These are phyloP conservation scores for Pyrochroa serraticornis DNA, from an alignment of 2,888 invertebrate species.

Conservation along the genomic window DNA sequence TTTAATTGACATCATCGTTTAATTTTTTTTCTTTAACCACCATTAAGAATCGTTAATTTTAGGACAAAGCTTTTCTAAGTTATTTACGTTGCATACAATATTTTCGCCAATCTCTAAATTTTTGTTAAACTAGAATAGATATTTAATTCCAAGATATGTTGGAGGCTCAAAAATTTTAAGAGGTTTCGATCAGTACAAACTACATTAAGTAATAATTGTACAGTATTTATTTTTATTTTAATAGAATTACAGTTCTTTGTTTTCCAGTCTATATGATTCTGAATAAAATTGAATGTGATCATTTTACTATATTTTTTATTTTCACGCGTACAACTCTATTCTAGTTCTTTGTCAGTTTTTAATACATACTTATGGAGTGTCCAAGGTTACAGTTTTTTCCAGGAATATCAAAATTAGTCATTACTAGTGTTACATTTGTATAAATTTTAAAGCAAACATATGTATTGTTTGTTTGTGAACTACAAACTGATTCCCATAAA, in stretches of 20 bases:
- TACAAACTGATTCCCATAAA: too few species aligned
- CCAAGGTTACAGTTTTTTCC: too few species aligned
- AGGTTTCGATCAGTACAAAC: conserved; percentile 26
- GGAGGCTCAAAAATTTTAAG: conserved; percentile 14
- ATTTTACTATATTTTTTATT: too few species aligned
- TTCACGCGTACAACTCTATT: too few species aligned
- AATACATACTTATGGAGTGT: too few species aligned
- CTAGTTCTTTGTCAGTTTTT: too few species aligned
- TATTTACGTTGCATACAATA: background rate
- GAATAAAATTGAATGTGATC: too few species aligned
- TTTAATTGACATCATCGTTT: background rate
- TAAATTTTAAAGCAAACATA: too few species aligned
- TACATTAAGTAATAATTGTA: conserved; percentile 24
- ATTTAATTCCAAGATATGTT: background rate
- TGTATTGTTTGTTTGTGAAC: too few species aligned
- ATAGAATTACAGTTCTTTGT: background rate
- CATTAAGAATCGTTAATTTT: background rate
- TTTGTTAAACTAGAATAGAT: background rate
- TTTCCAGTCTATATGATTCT: too few species aligned
- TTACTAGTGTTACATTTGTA: too few species aligned
- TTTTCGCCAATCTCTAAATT: background rate
- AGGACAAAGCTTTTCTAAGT: background rate
- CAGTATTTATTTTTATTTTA: conserved; percentile 29
- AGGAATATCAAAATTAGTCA: too few species aligned
- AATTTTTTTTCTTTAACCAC: background rate